Conservation (phyloP, 2,113 vertebrate species). For the Corythaixoides concolor region DNA sequence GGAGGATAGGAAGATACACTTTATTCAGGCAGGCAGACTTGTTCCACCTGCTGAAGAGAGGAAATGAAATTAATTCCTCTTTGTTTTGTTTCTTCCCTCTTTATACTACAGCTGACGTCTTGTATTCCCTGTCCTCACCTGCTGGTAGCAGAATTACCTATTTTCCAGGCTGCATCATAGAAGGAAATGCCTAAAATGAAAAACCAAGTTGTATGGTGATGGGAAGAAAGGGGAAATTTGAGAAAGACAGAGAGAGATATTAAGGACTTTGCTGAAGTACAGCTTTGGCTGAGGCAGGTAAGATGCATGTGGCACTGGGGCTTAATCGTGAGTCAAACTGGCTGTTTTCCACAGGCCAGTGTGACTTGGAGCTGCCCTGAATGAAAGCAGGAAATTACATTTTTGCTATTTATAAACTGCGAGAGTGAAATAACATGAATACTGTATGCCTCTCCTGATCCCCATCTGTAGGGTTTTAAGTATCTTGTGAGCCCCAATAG, state of each 20-base stretch:
- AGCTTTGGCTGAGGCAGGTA: background rate
- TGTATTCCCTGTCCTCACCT: background rate
- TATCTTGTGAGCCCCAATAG: rapidly evolving
- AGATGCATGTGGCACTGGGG: background rate
- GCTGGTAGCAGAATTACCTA: background rate
- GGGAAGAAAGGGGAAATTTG: background rate
- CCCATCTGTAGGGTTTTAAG: background rate
- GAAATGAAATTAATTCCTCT: constrained; percentile 24
- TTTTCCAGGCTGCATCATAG: background rate
- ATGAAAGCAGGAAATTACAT: constrained; percentile 21
- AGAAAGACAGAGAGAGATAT: background rate
- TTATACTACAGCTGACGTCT: background rate
- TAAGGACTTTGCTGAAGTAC: background rate
- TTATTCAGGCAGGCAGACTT: background rate
- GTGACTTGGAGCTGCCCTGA: background rate
- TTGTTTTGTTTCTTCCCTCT: background rate
- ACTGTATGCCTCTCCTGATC: background rate
- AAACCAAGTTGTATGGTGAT: background rate
- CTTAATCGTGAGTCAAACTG: background rate
- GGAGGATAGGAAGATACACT: background rate
- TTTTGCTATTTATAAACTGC: constrained; percentile 17
- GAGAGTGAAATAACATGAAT: background rate
- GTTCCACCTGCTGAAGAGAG: constrained; percentile 42
- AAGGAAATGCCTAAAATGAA: background rate
- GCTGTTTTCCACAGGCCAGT: background rate